Conservation (phyloP, 1,140 invertebrate species). For the Drosophila triauraria region DNA sequence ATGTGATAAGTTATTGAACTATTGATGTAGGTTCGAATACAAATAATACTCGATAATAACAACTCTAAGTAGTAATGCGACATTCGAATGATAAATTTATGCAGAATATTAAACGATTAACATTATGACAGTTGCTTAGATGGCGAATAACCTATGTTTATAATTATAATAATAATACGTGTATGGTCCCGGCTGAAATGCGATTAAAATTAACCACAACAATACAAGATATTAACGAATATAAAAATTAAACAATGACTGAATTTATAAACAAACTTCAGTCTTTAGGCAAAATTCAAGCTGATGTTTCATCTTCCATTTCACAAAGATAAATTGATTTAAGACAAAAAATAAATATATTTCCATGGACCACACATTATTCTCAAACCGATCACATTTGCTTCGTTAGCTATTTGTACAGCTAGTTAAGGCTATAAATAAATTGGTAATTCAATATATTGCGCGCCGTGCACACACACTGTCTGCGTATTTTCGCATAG, state of each 20-base stretch:
- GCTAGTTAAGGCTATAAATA: slow-evolving; percentile 58
- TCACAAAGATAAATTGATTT: neutral
- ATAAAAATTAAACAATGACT: neutral
- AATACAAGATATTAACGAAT: neutral
- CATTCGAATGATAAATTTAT: too few species aligned
- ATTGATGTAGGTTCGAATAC: too few species aligned
- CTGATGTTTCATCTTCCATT: neutral
- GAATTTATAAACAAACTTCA: neutral
- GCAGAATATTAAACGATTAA: too few species aligned
- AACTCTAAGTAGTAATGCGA: too few species aligned
- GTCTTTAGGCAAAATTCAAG: neutral
- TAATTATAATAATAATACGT: too few species aligned
- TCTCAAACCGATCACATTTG: neutral
- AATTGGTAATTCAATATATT: slow-evolving; percentile 73
- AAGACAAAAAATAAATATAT: neutral
- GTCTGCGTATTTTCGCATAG: slow-evolving; percentile 68
- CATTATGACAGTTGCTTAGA: too few species aligned
- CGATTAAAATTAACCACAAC: too few species aligned
- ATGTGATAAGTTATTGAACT: too few species aligned
- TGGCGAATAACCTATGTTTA: too few species aligned
- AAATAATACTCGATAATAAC: too few species aligned
- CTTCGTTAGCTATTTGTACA: slow-evolving; percentile 5
- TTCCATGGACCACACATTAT: neutral
- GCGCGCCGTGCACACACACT: slow-evolving; percentile 13
- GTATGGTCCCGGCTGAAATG: too few species aligned